These are phyloP conservation scores for Diarsia rubi DNA, from an alignment of 2,888 invertebrate genomes.

Conservation along the genomic window DNA sequence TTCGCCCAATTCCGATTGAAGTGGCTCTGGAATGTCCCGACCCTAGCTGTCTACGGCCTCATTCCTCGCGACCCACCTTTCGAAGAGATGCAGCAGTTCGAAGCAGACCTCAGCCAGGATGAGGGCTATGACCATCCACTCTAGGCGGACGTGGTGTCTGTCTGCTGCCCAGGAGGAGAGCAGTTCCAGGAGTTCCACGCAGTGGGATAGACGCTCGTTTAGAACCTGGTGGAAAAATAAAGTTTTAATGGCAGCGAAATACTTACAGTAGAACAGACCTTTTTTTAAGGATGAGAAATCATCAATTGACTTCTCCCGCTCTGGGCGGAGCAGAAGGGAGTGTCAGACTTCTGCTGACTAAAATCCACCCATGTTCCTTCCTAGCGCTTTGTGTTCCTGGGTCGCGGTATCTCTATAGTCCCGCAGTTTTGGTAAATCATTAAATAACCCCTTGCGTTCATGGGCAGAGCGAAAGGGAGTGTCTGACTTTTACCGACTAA, in stretches of 20 bases:
- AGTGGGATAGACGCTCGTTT: constrained; percentile 98
- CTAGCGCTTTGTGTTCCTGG: too few relatives aligned
- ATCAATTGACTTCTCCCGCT: too few relatives aligned
- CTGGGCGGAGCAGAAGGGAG: too few relatives aligned
- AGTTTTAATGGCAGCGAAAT: not conserved
- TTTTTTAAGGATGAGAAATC: too few relatives aligned
- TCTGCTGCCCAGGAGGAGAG: constrained; percentile 97
- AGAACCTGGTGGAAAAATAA: constrained; percentile 92
- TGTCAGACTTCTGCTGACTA: too few relatives aligned
- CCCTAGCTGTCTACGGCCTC: constrained; percentile 42
- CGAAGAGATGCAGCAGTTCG: constrained; percentile 94
- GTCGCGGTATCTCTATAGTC: too few relatives aligned
- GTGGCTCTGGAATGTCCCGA: constrained; percentile 36
- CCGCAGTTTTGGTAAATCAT: too few relatives aligned
- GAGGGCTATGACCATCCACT: constrained; percentile 99
- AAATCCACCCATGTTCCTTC: too few relatives aligned
- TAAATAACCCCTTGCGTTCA: too few relatives aligned
- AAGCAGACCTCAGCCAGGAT: constrained; percentile 98
- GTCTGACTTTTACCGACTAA: too few relatives aligned
- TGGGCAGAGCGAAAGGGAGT: too few relatives aligned
- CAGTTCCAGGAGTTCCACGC: constrained; percentile 97
- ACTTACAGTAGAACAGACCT: too few relatives aligned
- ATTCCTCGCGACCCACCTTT: constrained; percentile 85
- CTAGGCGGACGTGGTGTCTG: constrained; percentile 97
- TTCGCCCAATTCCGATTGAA: constrained; percentile 1